Percentiles rank a stretch among this genome's conserved stretches.
These are phyloP conservation scores for Sphaerophoria taeniata DNA, from an alignment of 2,888 invertebrate species.

Conservation along the genomic window DNA sequence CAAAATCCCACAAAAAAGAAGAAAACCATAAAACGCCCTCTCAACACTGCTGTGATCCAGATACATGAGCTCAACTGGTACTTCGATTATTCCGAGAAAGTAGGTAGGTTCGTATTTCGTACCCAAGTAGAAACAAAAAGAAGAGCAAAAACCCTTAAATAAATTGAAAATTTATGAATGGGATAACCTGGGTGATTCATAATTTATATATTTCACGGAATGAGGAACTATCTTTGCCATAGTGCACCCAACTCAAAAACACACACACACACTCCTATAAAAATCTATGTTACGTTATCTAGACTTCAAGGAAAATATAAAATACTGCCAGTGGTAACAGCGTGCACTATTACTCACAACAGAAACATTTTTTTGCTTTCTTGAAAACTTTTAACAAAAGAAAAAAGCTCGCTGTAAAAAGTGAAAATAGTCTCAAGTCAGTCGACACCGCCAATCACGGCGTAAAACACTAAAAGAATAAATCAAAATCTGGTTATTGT, in stretches of 20 bases:
- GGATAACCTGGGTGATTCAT: constrained; percentile 57
- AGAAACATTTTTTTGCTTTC: constrained; percentile 39
- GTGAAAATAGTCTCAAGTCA: constrained; percentile 65
- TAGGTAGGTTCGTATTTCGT: too few species aligned
- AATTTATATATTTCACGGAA: constrained; percentile 55
- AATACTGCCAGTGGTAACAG: constrained; percentile 33
- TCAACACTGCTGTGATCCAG: not conserved
- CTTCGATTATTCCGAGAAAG: not conserved
- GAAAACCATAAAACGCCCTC: not conserved
- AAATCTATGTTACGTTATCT: constrained; percentile 61
- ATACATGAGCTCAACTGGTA: constrained; percentile 3
- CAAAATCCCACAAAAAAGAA: constrained; percentile 4
- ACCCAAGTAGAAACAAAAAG: not conserved
- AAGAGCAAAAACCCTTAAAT: not conserved
- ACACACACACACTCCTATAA: not conserved
- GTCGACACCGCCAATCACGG: constrained; percentile 73
- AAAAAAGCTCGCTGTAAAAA: constrained; percentile 62
- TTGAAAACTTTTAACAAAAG: constrained; percentile 49
- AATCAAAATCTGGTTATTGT: constrained; percentile 71
- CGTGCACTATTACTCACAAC: constrained; percentile 70
- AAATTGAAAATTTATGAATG: constrained; percentile 66
- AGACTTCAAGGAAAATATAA: constrained; percentile 34
- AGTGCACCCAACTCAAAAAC: constrained; percentile 31
- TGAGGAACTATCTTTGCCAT: constrained; percentile 64
- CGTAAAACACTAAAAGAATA: constrained; percentile 68